phyloP scores from a whole-genome alignment of 2,113 vertebrate species.

The Sturnira hondurensis region DNA sequence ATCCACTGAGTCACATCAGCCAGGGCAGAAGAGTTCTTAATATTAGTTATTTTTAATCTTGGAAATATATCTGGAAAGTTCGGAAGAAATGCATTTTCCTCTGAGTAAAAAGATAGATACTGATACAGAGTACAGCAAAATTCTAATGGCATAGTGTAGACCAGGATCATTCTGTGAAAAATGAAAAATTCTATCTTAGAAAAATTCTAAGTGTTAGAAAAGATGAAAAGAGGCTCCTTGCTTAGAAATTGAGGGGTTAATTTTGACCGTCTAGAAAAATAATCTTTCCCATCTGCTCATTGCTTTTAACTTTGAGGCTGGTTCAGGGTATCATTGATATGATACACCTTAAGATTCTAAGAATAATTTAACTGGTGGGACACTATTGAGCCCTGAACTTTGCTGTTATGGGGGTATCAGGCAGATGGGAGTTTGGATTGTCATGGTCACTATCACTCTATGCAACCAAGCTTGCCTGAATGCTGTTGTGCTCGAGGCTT shows the following conservation, averaged over 20 bases:
- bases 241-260: background rate
- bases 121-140: background rate
- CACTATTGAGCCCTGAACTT: background rate
- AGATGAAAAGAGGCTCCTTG: background rate
- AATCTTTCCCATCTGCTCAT: background rate
- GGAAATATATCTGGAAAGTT: background rate
- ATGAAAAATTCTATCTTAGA: background rate
- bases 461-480: background rate
- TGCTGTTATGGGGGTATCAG: background rate
- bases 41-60: background rate
- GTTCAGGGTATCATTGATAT: background rate
- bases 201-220: background rate
- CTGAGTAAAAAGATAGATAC: background rate
- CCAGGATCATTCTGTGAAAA: background rate
- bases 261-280: constrained; percentile 12
- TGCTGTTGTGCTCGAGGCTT: background rate
- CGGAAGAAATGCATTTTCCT: constrained; percentile 9
- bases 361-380: background rate
- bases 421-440: background rate
- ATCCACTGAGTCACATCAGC: background rate
- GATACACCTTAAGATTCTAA: background rate
- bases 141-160: background rate
- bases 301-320: background rate
- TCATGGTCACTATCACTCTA: background rate
- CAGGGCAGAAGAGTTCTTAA: background rate